Percentiles rank a stretch among this genome's conserved stretches.
phyloP scores from a whole-genome alignment of 2,113 vertebrate species.

The Seriola quinqueradiata region DNA sequence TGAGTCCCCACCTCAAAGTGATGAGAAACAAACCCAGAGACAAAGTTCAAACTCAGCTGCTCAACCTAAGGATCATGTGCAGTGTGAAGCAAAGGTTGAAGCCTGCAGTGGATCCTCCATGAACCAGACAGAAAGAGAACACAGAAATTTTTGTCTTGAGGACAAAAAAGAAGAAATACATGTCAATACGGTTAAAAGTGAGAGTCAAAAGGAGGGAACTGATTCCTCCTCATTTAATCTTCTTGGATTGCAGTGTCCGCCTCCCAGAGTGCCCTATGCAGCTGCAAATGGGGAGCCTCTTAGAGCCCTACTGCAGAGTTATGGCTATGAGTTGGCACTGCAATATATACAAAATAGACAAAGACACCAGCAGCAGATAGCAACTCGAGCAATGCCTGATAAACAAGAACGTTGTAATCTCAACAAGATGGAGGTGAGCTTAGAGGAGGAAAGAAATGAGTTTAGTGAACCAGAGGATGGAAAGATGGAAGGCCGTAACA shows the following conservation, averaged over 20 bases:
- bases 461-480: conserved; percentile 61
- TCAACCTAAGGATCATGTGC: conserved; percentile 66
- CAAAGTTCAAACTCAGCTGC: conserved; percentile 47
- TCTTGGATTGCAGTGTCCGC: conserved; percentile 86
- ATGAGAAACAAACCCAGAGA: conserved; percentile 59
- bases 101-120: conserved; percentile 34
- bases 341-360: conserved; percentile 98
- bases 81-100: conserved; percentile 49
- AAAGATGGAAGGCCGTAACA: conserved; percentile 84
- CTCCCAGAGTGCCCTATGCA: conserved; percentile 94
- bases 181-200: conserved; percentile 62
- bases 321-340: conserved; percentile 97
- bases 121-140: conserved; percentile 52
- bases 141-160: conserved; percentile 9
- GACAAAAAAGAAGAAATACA: conserved; percentile 59
- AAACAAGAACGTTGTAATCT: conserved; percentile 51
- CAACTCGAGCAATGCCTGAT: conserved; percentile 64
- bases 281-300: conserved; percentile 91
- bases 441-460: conserved; percentile 44
- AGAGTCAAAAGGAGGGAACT: conserved; percentile 84
- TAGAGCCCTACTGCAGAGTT: conserved; percentile 94
- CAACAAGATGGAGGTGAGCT: conserved; percentile 77
- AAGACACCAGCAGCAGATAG: conserved; percentile 90
- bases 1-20: conserved; percentile 36
- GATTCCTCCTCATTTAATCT: conserved; percentile 60